Base-by-base conservation (phyloP, 2,797 vertebrate genomes). In the Podarcis lilfordi region DNA sequence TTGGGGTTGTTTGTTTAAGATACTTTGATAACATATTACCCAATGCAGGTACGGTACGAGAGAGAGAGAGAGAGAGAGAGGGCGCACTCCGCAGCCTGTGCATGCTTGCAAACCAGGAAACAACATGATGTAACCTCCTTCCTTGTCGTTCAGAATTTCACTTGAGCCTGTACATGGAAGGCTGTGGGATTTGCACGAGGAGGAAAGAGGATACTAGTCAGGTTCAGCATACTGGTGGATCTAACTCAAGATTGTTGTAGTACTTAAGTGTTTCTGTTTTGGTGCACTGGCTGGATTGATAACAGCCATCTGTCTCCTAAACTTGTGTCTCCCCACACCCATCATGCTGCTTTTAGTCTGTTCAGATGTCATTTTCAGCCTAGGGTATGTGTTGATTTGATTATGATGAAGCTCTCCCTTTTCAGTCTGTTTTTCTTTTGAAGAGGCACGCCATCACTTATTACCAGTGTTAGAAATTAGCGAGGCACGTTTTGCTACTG, bases 91-190 rank as follows among this genome's bases (percentile, higher is more conserved):
- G 8, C 79, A 37, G 43, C 37, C 6, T 19, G 35, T 80, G 50
- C 0, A 5, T 88, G 88, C 19, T 0, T 50, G 50, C 11, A 55
- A 19, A 64, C 61, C 17, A 64, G 61, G 61, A 64, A 2, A 25
- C 64, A 23, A 19, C 43, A 8, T 50, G 64, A 4, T 85, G 75
- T 71, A 77, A 93, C 64, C 50, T 35, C 55, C 85, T 13, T 19
- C 37, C 11, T 84, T 17, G 85, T 76, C 86, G 40, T 25, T 17
- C 78, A 86, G 55, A 25, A 4, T 72, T 91, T 85, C 50, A 61
- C 76, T 40, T 87, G 29, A 13, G 10, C 17, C 17, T 84, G 3
- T 17, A 71, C 43, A 43, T 74, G 9, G 87, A 13, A 68, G 37
- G 8, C n/a, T 29, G 55, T 76, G 74, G 17, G 64, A 25, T 82